Evolutionary conservation across 1,140 invertebrate genomes (phyloP).

Genomic region (Amphibalanus amphitrite): DNA sequence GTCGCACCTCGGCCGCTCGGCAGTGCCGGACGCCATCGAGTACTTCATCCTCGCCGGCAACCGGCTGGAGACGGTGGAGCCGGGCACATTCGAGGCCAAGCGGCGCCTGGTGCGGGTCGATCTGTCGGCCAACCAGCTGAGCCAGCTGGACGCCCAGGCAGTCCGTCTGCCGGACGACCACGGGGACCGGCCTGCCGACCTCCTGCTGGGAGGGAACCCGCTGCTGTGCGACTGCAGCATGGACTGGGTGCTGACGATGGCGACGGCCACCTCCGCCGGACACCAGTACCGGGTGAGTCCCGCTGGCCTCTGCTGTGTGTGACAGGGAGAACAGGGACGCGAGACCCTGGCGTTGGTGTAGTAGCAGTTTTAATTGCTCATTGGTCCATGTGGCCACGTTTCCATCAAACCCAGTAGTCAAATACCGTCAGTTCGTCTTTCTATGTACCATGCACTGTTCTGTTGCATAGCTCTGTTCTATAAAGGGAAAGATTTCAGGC

Average conservation of each 20-base stretch:
- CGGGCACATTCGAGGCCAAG: constrained; percentile 63
- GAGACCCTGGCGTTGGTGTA: no score
- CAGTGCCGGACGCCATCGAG: constrained; percentile 57
- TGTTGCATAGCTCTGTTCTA: no score
- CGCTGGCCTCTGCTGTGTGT: no score
- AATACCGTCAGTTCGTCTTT: no score
- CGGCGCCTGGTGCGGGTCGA: constrained; percentile 61
- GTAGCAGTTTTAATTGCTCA: no score
- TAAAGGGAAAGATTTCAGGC: no score
- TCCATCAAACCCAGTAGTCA: no score
- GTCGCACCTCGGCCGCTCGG: constrained; percentile 38
- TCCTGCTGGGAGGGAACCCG: constrained; percentile 72
- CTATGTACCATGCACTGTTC: no score
- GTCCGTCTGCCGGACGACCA: background rate
- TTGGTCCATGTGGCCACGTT: no score
- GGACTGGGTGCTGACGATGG: constrained; percentile 65
- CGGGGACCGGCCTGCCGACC: constrained; percentile 39
- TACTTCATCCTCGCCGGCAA: constrained; percentile 66
- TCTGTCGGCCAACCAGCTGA: constrained; percentile 66
- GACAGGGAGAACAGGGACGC: no score
- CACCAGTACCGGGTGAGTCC: background rate
- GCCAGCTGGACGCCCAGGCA: constrained; percentile 49
- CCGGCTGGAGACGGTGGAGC: constrained; percentile 45
- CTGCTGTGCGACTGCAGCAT: constrained; percentile 51
- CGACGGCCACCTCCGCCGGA: background rate